Percentiles rank a stretch among this genome's conserved stretches.
Evolutionary conservation across 1,140 invertebrate genomes (phyloP).

Genomic region (Hirudo medicinalis): DNA sequence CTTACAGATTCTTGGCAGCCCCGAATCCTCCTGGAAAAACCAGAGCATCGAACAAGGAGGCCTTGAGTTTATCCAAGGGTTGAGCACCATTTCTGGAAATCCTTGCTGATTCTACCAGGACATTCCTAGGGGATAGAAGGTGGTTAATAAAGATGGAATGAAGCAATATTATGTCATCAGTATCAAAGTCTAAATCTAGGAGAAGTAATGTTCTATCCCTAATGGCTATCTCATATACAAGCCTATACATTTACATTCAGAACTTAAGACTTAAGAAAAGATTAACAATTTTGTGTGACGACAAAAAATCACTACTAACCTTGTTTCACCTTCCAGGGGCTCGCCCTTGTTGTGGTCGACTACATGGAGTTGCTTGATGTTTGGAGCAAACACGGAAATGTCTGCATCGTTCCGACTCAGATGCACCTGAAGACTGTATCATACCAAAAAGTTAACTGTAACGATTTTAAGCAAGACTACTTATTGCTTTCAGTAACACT

Average conservation of each 20-base stretch:
- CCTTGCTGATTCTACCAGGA: conserved; percentile 49
- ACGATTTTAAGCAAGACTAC: neutral
- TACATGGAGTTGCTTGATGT: conserved; percentile 45
- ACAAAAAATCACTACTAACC: conserved; percentile 7
- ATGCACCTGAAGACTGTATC: conserved; percentile 42
- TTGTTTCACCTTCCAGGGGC: conserved; percentile 27
- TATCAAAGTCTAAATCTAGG: no score
- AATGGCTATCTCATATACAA: no score
- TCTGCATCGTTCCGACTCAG: conserved; percentile 42
- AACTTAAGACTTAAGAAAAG: no score
- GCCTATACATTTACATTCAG: no score
- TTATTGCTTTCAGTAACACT: no score
- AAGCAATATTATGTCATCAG: no score
- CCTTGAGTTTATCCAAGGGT: conserved; percentile 42
- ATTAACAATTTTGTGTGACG: neutral
- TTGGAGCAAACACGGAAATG: conserved; percentile 49
- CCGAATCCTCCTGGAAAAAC: conserved; percentile 54
- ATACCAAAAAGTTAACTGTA: conserved; percentile 2
- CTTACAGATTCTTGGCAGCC: conserved; percentile 51
- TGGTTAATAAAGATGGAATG: neutral
- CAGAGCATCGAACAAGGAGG: conserved; percentile 42
- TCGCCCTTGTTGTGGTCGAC: conserved; percentile 46
- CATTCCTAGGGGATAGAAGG: conserved; percentile 39
- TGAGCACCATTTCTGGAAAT: conserved; percentile 46
- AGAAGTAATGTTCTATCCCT: no score